These are phyloP conservation scores for Octopus sinensis DNA, from an alignment of 1,140 invertebrate species.

Conservation along the genomic window DNA sequence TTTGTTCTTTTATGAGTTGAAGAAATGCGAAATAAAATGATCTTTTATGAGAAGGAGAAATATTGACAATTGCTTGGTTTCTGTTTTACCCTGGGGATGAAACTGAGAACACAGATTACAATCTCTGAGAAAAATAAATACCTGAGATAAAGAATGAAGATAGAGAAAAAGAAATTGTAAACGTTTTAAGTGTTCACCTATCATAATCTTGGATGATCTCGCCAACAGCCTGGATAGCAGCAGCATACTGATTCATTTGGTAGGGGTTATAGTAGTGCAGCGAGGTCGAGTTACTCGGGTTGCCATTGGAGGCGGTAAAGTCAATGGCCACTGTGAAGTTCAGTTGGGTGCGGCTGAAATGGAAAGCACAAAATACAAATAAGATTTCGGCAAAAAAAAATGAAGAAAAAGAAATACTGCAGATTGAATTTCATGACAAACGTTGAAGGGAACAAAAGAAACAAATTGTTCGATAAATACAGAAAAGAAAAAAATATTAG, in stretches of 20 bases:
- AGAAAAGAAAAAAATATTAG: too few relatives aligned
- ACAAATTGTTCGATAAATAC: neutral
- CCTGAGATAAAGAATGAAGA: too few relatives aligned
- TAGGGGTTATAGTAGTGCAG: conserved; percentile 62
- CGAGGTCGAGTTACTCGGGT: conserved; percentile 61
- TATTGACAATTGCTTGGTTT: too few relatives aligned
- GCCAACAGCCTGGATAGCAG: conserved; percentile 62
- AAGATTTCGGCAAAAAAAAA: neutral
- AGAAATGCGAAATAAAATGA: too few relatives aligned
- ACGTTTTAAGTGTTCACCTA: conserved; percentile 30
- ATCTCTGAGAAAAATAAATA: too few relatives aligned
- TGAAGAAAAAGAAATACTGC: neutral
- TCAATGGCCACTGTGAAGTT: conserved; percentile 68
- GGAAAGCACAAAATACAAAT: conserved; percentile 17
- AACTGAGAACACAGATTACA: too few relatives aligned
- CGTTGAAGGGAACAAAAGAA: conserved; percentile 19
- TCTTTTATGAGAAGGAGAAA: too few relatives aligned
- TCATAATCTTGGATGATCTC: conserved; percentile 69
- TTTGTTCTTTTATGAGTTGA: too few relatives aligned
- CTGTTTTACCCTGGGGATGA: too few relatives aligned
- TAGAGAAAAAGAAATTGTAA: too few relatives aligned
- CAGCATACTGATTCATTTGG: conserved; percentile 62
- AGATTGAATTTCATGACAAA: too few relatives aligned
- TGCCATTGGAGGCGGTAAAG: conserved; percentile 70
- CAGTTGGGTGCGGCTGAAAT: conserved; percentile 59